Percentiles rank a stretch among this genome's conserved stretches.
These are phyloP conservation scores for Ormyrus nitidulus DNA, from an alignment of 2,888 invertebrate species.

Conservation along the genomic window DNA sequence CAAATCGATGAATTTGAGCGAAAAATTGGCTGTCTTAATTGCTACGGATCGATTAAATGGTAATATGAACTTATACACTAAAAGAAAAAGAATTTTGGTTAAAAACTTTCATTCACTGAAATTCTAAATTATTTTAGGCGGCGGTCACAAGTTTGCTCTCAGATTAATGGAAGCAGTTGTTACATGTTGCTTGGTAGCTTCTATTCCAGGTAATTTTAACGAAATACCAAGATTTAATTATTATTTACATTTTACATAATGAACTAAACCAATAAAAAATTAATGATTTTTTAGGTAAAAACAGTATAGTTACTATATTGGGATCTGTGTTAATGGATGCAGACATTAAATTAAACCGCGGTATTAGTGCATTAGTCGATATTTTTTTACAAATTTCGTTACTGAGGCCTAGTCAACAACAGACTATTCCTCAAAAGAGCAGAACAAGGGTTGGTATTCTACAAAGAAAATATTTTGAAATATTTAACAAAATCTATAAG, in stretches of 20 bases:
- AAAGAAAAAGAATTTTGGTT: not conserved
- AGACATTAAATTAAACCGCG: conserved; percentile 67
- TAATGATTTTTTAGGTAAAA: conserved; percentile 63
- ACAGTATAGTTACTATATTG: conserved; percentile 67
- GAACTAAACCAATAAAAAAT: not conserved
- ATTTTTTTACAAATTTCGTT: conserved; percentile 78
- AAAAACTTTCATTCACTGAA: not conserved
- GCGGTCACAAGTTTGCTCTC: conserved; percentile 69
- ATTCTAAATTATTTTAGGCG: conserved; percentile 62
- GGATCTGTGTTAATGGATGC: conserved; percentile 65
- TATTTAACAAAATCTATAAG: not conserved
- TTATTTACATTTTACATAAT: not conserved
- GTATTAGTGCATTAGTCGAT: conserved; percentile 76
- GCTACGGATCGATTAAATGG: conserved; percentile 68
- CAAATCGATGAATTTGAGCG: conserved; percentile 64
- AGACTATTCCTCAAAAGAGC: conserved; percentile 77
- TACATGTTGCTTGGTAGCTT: conserved; percentile 69
- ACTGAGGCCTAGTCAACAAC: conserved; percentile 76
- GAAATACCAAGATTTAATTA: not conserved
- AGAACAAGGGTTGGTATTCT: conserved; percentile 76
- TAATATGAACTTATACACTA: conserved; percentile 47
- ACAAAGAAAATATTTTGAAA: not conserved
- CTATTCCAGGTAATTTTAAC: conserved; percentile 33
- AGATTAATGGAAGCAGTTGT: conserved; percentile 71
- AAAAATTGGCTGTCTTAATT: conserved; percentile 65